Conservation (phyloP, 2,888 invertebrate genomes). For the Torymus tubicola region DNA sequence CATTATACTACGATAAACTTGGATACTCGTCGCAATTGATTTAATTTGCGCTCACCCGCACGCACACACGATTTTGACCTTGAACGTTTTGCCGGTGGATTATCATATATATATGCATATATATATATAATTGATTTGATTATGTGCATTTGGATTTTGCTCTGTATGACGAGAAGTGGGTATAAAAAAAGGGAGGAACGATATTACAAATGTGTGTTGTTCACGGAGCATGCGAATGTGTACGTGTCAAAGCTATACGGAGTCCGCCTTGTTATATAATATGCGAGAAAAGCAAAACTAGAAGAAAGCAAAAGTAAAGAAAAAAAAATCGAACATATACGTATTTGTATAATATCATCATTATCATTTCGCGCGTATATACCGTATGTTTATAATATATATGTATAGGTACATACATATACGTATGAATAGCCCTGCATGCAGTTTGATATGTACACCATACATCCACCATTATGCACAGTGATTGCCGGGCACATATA, state of each 20-base stretch:
- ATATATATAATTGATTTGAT: conserved; percentile 33
- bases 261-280: conserved; percentile 25
- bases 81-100: conserved; percentile 2
- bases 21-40: conserved; percentile 32
- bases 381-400: too few relatives aligned
- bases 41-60: neutral
- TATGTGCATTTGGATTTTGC: conserved; percentile 22
- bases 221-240: conserved; percentile 53
- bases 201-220: neutral
- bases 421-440: too few relatives aligned
- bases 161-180: neutral
- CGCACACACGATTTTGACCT: conserved; percentile 7
- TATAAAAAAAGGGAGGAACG: neutral
- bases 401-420: too few relatives aligned
- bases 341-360: too few relatives aligned
- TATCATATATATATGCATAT: too few relatives aligned
- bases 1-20: conserved; percentile 34
- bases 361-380: too few relatives aligned
- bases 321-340: too few relatives aligned
- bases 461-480: too few relatives aligned
- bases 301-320: too few relatives aligned
- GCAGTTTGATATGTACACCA: too few relatives aligned
- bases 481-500: too few relatives aligned
- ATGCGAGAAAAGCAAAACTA: neutral
- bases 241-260: conserved; percentile 49